phyloP scores from a whole-genome alignment of 2,888 invertebrate genomes.

The Drosophila neoperkinsi region DNA sequence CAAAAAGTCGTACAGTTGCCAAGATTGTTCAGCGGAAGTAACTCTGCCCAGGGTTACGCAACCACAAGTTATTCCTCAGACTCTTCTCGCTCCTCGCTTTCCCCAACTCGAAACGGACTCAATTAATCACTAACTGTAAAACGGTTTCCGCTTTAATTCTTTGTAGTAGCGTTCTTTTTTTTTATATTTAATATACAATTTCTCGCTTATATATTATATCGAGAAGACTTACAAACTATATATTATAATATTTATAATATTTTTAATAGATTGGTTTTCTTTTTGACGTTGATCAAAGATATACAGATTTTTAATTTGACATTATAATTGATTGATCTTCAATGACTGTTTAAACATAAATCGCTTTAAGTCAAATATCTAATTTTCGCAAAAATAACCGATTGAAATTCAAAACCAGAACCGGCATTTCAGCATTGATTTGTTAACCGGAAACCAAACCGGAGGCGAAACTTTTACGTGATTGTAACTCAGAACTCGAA shows the following conservation, averaged over 20 bases:
- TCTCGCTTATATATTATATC: background rate
- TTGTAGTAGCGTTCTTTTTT: background rate
- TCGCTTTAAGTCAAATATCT: background rate
- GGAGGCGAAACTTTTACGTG: background rate
- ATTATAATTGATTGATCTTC: background rate
- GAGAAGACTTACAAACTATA: background rate
- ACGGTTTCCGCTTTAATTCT: background rate
- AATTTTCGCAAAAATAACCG: background rate
- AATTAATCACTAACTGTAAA: constrained; percentile 47
- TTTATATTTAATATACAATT: too few relatives aligned
- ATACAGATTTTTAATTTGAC: background rate
- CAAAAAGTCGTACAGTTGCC: constrained; percentile 39
- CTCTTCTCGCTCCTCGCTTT: background rate
- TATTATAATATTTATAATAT: background rate
- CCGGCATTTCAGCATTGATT: background rate
- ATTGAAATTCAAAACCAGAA: background rate
- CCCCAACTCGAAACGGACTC: constrained; percentile 18
- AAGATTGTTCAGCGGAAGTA: constrained; percentile 40
- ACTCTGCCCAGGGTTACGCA: constrained; percentile 36
- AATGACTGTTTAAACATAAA: background rate
- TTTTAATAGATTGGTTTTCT: background rate
- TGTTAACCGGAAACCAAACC: background rate
- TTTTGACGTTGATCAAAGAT: too few relatives aligned
- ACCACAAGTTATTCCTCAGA: constrained; percentile 11
- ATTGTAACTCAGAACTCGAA: background rate